phyloP scores from a whole-genome alignment of 2,113 vertebrate species.

The Buteo buteo region DNA sequence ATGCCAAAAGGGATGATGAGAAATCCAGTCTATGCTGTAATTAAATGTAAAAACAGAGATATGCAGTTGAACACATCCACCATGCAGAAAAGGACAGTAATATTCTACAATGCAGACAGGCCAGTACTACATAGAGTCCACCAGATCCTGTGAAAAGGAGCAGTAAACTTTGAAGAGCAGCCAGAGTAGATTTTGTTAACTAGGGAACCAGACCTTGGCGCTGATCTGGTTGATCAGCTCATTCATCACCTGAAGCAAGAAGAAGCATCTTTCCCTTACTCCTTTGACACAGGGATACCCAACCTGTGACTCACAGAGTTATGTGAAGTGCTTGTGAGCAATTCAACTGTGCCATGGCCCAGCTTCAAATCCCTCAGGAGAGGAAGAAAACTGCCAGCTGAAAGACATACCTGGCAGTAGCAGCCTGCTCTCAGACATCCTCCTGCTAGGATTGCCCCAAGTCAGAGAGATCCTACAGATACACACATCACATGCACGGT shows the following conservation, averaged over 20 bases:
- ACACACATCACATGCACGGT: background rate
- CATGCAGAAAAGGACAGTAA: background rate
- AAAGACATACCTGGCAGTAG: background rate
- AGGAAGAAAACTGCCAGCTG: background rate
- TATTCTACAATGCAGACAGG: background rate
- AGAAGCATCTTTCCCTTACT: background rate
- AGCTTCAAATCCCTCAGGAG: background rate
- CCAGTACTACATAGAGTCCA: background rate
- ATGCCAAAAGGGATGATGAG: slow-evolving; percentile 31
- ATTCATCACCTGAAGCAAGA: background rate
- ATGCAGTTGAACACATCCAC: background rate
- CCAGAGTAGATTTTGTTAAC: background rate
- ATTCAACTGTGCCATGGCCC: background rate
- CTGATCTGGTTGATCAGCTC: background rate
- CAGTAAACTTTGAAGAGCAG: background rate
- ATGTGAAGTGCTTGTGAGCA: background rate
- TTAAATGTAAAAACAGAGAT: background rate
- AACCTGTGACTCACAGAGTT: background rate
- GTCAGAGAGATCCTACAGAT: background rate
- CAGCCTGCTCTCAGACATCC: background rate
- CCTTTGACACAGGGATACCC: background rate
- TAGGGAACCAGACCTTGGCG: background rate
- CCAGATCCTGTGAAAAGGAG: background rate
- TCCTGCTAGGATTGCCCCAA: background rate
- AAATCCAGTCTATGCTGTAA: background rate